Percentiles rank a stretch among this genome's conserved stretches.
Conservation (phyloP, 2,113 vertebrate genomes). For the Perca flavescens region DNA sequence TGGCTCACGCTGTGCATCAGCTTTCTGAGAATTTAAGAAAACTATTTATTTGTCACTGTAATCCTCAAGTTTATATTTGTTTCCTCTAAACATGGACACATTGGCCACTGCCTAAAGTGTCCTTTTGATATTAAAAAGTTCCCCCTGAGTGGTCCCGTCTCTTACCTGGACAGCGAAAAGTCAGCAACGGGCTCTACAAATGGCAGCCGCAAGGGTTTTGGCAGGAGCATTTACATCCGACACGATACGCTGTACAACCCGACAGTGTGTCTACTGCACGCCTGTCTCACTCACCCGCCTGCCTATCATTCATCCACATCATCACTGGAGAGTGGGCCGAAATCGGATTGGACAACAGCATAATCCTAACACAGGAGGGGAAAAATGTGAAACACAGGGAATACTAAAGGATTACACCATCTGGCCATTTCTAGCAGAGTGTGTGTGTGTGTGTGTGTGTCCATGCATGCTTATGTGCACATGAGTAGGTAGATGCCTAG, state of each 20-base stretch:
- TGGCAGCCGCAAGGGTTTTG: background rate
- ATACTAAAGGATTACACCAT: conserved; percentile 81
- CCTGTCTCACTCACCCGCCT: conserved; percentile 11
- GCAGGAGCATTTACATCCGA: background rate
- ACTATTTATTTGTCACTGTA: background rate
- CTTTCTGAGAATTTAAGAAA: background rate
- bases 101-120: too few species aligned
- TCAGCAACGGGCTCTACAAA: conserved; percentile 13
- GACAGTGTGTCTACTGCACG: conserved; percentile 30
- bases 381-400: conserved; percentile 69
- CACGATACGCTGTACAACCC: background rate
- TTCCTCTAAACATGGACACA: background rate
- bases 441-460: background rate
- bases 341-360: conserved; percentile 75
- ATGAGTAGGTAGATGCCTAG: conserved; percentile 5
- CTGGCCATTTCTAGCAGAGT: conserved; percentile 57
- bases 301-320: conserved; percentile 73
- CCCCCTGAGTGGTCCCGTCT: background rate
- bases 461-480: background rate
- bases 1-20: background rate
- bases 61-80: background rate
- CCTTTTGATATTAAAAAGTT: background rate
- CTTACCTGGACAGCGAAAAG: conserved; percentile 62
- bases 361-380: conserved; percentile 74
- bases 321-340: conserved; percentile 57